Conservation (phyloP, 2,113 vertebrate genomes). For the Casuarius casuarius region DNA sequence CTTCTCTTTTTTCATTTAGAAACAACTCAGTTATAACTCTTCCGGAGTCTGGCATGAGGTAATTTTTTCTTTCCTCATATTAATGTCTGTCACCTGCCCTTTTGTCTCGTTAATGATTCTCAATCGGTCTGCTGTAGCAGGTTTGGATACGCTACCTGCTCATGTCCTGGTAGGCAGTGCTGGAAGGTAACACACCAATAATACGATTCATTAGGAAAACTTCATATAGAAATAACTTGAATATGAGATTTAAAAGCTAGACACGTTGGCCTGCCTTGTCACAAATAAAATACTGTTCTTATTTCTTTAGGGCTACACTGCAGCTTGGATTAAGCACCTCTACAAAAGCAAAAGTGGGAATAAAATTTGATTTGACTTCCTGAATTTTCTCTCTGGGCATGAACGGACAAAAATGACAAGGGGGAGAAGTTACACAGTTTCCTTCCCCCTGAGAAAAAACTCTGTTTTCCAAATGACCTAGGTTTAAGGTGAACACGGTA, state of each 20-base stretch:
- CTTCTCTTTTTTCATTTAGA: not conserved
- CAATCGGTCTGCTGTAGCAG: not conserved
- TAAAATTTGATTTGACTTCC: not conserved
- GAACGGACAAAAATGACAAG: not conserved
- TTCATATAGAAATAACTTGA: not conserved
- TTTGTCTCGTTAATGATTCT: conserved; percentile 4
- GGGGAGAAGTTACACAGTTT: not conserved
- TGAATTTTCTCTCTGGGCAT: not conserved
- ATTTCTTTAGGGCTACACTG: not conserved
- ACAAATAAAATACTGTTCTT: not conserved
- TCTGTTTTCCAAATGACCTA: not conserved
- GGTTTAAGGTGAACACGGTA: rapidly evolving
- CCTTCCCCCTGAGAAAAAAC: not conserved
- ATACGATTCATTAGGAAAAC: not conserved
- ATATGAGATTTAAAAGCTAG: conserved; percentile 5
- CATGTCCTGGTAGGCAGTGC: not conserved
- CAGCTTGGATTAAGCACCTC: not conserved
- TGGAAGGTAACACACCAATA: not conserved
- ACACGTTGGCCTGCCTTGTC: not conserved
- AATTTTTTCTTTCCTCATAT: conserved; percentile 17
- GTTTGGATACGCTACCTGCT: not conserved
- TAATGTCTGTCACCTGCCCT: conserved; percentile 34
- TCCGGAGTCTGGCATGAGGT: not conserved
- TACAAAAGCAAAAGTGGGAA: not conserved
- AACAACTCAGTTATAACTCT: conserved; percentile 9